Conservation (phyloP, 2,888 invertebrate species). For the Hemithea aestivaria region DNA sequence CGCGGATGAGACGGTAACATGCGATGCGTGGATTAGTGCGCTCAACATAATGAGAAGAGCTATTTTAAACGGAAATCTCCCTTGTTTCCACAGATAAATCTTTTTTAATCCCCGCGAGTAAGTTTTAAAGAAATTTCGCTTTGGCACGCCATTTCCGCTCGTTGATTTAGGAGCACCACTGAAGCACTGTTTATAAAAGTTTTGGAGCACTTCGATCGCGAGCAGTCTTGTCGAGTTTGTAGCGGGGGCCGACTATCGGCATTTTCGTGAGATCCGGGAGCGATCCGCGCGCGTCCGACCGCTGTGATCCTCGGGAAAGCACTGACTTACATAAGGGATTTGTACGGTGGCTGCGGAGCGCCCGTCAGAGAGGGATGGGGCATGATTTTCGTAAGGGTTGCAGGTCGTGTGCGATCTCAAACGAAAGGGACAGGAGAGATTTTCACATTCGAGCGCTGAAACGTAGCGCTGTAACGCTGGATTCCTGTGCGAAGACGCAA, state of each 20-base stretch:
- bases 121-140: constrained; percentile 53
- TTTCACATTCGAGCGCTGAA: constrained; percentile 55
- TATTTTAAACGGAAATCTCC: constrained; percentile 51
- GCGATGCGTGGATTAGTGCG: constrained; percentile 45
- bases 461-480: constrained; percentile 52
- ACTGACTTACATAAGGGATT: constrained; percentile 78
- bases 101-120: constrained; percentile 47
- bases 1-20: constrained; percentile 36
- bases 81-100: constrained; percentile 56
- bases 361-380: constrained; percentile 57
- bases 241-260: constrained; percentile 41
- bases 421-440: constrained; percentile 60
- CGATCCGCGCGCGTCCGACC: constrained; percentile 45
- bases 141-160: constrained; percentile 44
- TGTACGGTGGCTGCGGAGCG: constrained; percentile 59
- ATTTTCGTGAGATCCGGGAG: constrained; percentile 41
- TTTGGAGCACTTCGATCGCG: constrained; percentile 39
- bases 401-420: constrained; percentile 45
- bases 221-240: constrained; percentile 32
- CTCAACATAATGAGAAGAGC: constrained; percentile 51
- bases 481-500: constrained; percentile 73
- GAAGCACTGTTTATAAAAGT: constrained; percentile 47
- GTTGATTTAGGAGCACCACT: constrained; percentile 42
- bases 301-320: constrained; percentile 40
- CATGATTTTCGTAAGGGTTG: constrained; percentile 57